Evolutionary conservation across 1,140 invertebrate genomes (phyloP).

Genomic region (Saccostrea glomerata): DNA sequence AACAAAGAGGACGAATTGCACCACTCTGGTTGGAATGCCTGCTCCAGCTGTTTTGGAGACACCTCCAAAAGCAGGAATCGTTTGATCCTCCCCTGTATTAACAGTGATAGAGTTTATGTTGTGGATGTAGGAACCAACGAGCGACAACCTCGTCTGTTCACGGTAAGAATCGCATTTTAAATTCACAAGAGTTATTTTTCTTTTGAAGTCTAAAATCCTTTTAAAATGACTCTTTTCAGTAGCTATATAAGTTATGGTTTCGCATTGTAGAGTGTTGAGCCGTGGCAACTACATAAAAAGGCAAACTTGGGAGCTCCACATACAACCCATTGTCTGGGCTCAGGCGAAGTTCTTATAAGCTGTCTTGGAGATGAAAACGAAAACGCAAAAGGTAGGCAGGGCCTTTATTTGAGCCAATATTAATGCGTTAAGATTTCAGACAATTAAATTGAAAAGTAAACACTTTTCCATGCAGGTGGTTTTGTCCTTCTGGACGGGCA

Average conservation of each 20-base stretch:
- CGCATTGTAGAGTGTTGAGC: constrained; percentile 80
- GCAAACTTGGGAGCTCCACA: constrained; percentile 90
- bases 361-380: constrained; percentile 91
- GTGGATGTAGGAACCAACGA: constrained; percentile 89
- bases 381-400: constrained; percentile 81
- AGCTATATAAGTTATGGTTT: not conserved
- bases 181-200: not conserved
- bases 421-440: no score
- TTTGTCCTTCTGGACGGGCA: constrained; percentile 94
- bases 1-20: constrained; percentile 93
- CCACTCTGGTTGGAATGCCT: constrained; percentile 97
- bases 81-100: constrained; percentile 90
- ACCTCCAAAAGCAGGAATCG: constrained; percentile 85
- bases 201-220: not conserved
- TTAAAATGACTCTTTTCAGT: not conserved
- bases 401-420: no score
- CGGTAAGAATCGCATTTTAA: constrained; percentile 78
- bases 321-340: constrained; percentile 94
- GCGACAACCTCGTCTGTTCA: constrained; percentile 83
- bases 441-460: not conserved
- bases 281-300: constrained; percentile 84
- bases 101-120: constrained; percentile 91
- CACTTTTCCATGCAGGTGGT: constrained; percentile 83
- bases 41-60: constrained; percentile 91
- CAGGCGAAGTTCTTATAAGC: constrained; percentile 96